Base-by-base conservation (phyloP, 1,140 invertebrate genomes). In the Pectinophora gossypiella region DNA sequence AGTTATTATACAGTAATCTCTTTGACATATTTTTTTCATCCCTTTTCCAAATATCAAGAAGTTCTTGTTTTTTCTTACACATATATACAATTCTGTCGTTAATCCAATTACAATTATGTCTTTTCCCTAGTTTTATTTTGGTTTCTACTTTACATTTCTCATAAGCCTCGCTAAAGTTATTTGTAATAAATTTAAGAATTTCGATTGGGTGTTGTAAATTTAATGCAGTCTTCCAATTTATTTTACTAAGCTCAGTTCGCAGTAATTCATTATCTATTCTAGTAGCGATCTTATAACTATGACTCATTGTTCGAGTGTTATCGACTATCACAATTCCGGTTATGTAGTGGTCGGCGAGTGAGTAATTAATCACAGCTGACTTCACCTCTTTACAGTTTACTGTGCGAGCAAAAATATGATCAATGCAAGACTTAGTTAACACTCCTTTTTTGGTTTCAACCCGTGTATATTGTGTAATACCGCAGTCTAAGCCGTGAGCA, bases 81-180 rank as follows among this genome's bases (percentile, higher is more conserved):
- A 46, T 46, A 46, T 21, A 6, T 6, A 13, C 10, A n/a, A 46
- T 46, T 22, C 22, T 46, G 7, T 46, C 13, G 15, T 13, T 22
- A 22, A 22, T 23, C 44, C 44, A 46, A 3, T 6, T 13, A 23
- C 44, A 46, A 13, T 46, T 20, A 5, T 46, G 19, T 23, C 44
- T 46, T 23, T 46, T 46, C 21, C 44, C 21, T 46, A 46, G 12
- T 22, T 46, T 46, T 12, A 23, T 23, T 23, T 46, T 46, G n/a
- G 3, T 38, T 38, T 38, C n/a, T 23, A 23, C 22, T 23, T 23
- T 23, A 23, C 22, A 54, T 38, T 42, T 54, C 18, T 42, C 15
- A 20, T 54, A 48, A 1, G 21, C 44, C 19, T 54, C 10, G 23
- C 15, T 15, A 46, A 53, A 20, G 3, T 38, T 45, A 12, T 46